A percentile compares a stretch with the other conserved stretches of the same genome.
Conservation (phyloP, 2,888 invertebrate genomes). For the Drosophila monieri region DNA sequence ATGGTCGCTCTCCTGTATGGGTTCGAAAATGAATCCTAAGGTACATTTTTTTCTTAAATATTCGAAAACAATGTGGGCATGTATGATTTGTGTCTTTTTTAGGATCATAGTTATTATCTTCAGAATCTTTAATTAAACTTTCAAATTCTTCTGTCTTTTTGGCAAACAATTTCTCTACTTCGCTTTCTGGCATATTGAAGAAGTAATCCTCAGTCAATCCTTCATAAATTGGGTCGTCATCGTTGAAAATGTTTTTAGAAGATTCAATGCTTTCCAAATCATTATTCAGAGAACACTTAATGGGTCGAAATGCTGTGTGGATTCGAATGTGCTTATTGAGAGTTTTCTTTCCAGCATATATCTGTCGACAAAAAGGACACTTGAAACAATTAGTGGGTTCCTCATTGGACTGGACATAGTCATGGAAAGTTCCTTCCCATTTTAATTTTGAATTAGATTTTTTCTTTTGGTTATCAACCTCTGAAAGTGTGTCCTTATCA, state of each 20-base stretch:
- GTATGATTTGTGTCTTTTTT: not conserved
- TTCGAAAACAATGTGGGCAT: not conserved
- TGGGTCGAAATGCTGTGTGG: too few relatives aligned
- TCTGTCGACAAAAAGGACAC: not conserved
- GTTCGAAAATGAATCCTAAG: not conserved
- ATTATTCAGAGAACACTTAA: not conserved
- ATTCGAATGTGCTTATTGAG: not conserved
- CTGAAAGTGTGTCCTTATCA: too few relatives aligned
- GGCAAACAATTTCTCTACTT: not conserved
- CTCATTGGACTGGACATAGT: not conserved
- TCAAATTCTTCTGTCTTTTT: not conserved
- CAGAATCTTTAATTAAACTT: not conserved
- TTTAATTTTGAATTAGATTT: not conserved
- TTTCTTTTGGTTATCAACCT: too few relatives aligned
- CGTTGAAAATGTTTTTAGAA: not conserved
- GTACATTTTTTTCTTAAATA: not conserved
- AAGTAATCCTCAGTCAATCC: not conserved
- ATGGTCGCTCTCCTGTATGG: not conserved
- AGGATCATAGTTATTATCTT: not conserved
- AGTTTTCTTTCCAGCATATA: not conserved
- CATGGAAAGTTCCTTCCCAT: not conserved
- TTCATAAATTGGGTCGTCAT: not conserved
- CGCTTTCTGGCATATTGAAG: not conserved
- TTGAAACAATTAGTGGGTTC: not conserved
- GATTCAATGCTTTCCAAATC: too few relatives aligned